Conservation (phyloP, 2,797 vertebrate genomes). For the Rachycentron canadum region DNA sequence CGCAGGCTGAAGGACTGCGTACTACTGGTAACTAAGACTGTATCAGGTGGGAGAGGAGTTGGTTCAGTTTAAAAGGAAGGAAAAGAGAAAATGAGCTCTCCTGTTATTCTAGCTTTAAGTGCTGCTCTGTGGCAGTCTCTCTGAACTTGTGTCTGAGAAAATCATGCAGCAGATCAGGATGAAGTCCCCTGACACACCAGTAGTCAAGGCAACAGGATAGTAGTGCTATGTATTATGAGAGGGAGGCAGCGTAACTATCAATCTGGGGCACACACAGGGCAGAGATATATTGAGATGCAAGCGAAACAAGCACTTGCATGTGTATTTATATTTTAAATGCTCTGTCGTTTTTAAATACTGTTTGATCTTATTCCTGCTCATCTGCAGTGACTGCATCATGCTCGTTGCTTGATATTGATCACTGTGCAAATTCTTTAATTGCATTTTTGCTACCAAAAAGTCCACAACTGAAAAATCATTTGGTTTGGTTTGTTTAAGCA, state of each 20-base stretch:
- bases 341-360: neutral
- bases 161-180: constrained; percentile 67
- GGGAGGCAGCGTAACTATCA: constrained; percentile 59
- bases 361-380: neutral
- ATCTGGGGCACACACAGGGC: constrained; percentile 61
- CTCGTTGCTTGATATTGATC: neutral
- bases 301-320: constrained; percentile 8
- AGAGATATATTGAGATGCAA: constrained; percentile 43
- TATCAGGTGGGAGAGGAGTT: constrained; percentile 56
- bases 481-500: neutral
- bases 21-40: constrained; percentile 23
- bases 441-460: neutral
- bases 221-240: constrained; percentile 60
- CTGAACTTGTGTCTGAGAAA: constrained; percentile 73
- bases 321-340: neutral
- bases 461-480: neutral
- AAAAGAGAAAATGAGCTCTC: constrained; percentile 54
- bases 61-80: neutral
- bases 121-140: constrained; percentile 46
- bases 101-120: constrained; percentile 51
- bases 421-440: neutral
- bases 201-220: constrained; percentile 81
- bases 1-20: constrained; percentile 12
- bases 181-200: constrained; percentile 79
- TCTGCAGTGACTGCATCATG: neutral